Evolutionary conservation across 1,140 invertebrate species (phyloP).

Genomic region (Sarcophaga peregrina): DNA sequence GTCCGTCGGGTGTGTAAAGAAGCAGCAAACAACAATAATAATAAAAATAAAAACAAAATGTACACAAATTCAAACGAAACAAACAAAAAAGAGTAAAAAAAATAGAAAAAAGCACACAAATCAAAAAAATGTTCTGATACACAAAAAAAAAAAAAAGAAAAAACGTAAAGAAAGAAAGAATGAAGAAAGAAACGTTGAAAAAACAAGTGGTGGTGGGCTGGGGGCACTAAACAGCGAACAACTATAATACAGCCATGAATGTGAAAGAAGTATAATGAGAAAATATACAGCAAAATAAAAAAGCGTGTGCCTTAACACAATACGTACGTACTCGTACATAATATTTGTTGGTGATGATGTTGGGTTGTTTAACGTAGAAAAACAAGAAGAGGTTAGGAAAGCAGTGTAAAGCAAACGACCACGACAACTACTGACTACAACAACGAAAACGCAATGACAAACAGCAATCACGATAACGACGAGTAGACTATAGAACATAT

Average conservation of each 20-base stretch:
- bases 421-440: background rate
- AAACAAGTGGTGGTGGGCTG: slow-evolving; percentile 16
- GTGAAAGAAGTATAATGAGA: slow-evolving; percentile 1
- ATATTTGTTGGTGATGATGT: background rate
- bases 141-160: background rate
- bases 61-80: slow-evolving; percentile 10
- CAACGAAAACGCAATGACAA: background rate
- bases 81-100: background rate
- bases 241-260: background rate
- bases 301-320: slow-evolving; percentile 4
- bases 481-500: background rate
- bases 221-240: background rate
- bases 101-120: too few species aligned
- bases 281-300: background rate
- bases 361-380: background rate
- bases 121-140: background rate
- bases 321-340: background rate
- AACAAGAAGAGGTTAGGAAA: background rate
- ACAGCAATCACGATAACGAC: background rate
- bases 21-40: background rate
- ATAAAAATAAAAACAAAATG: slow-evolving; percentile 25
- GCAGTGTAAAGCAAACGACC: background rate
- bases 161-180: background rate
- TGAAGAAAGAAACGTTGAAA: background rate
- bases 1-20: slow-evolving; percentile 6